These are phyloP conservation scores for Monarcha castaneiventris DNA, from an alignment of 2,113 vertebrate species.

Conservation along the genomic window DNA sequence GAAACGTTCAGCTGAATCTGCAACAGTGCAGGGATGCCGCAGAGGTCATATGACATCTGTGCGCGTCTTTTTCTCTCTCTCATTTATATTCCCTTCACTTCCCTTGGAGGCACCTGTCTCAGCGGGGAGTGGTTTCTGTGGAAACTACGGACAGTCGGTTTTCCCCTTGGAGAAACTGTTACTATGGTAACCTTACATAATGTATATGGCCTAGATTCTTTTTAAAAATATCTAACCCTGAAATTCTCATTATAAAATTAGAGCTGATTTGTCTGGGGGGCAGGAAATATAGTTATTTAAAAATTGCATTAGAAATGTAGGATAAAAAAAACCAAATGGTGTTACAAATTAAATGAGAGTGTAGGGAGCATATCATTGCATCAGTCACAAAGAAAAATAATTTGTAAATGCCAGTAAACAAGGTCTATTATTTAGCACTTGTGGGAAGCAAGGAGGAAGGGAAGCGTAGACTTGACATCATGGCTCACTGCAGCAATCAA, in stretches of 20 bases:
- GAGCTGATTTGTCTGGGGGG: neutral
- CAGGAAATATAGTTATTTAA: neutral
- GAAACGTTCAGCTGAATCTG: neutral
- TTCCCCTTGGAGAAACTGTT: slow-evolving; percentile 56
- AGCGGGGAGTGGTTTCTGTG: slow-evolving; percentile 71
- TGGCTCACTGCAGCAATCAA: neutral
- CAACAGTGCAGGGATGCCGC: neutral
- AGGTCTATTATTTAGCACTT: neutral
- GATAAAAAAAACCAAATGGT: neutral
- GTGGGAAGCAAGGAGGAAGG: neutral
- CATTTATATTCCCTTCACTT: slow-evolving; percentile 52
- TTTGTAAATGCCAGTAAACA: slow-evolving; percentile 17
- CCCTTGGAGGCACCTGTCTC: slow-evolving; percentile 70
- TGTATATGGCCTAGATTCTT: slow-evolving; percentile 64
- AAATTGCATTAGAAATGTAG: neutral
- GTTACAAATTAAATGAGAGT: neutral
- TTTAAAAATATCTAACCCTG: slow-evolving; percentile 11
- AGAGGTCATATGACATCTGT: neutral
- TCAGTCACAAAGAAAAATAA: neutral
- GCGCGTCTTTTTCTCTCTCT: neutral
- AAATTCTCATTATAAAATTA: slow-evolving; percentile 20
- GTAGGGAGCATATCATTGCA: neutral
- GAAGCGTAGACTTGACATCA: neutral
- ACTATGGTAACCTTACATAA: slow-evolving; percentile 65
- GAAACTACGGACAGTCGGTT: slow-evolving; percentile 53